Percentiles rank a stretch among this genome's conserved stretches.
Conservation (phyloP, 2,113 vertebrate species). For the Gallinago undulata region DNA sequence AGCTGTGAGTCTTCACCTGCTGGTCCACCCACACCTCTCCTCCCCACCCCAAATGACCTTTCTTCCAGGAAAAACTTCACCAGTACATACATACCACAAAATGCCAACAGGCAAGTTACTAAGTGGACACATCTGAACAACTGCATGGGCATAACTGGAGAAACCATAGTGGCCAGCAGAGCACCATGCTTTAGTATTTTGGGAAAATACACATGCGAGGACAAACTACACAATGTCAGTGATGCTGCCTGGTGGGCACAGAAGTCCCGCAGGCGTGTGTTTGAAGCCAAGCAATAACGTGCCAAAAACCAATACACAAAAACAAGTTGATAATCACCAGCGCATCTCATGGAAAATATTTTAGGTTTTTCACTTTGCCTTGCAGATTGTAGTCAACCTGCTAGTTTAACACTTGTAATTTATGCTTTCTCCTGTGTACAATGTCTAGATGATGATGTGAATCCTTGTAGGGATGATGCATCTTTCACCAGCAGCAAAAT, state of each 20-base stretch:
- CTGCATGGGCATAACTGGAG: neutral
- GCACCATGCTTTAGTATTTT: neutral
- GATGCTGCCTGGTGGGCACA: conserved; percentile 13
- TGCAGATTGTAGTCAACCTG: neutral
- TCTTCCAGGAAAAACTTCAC: conserved; percentile 37
- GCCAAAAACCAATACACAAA: conserved; percentile 5
- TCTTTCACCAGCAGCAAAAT: neutral
- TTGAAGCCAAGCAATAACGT: conserved; percentile 65
- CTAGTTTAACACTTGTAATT: neutral
- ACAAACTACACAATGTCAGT: neutral
- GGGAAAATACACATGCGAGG: neutral
- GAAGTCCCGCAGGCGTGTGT: conserved; percentile 11
- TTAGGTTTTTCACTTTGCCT: conserved; percentile 13
- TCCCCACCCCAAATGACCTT: conserved; percentile 42
- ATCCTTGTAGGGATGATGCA: neutral
- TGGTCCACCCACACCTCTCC: neutral
- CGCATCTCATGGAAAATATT: conserved; percentile 3
- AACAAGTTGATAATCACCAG: conserved; percentile 51
- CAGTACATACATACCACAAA: neutral
- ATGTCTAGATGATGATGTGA: neutral
- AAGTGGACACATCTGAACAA: neutral
- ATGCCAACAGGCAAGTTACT: neutral
- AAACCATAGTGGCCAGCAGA: neutral
- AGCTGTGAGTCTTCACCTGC: conserved; percentile 53
- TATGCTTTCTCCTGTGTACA: neutral